Evolutionary conservation across 1,140 invertebrate species (phyloP), one percentile per base, ranked within the genome.

Genomic region (Heliconius hermathena): DNA sequence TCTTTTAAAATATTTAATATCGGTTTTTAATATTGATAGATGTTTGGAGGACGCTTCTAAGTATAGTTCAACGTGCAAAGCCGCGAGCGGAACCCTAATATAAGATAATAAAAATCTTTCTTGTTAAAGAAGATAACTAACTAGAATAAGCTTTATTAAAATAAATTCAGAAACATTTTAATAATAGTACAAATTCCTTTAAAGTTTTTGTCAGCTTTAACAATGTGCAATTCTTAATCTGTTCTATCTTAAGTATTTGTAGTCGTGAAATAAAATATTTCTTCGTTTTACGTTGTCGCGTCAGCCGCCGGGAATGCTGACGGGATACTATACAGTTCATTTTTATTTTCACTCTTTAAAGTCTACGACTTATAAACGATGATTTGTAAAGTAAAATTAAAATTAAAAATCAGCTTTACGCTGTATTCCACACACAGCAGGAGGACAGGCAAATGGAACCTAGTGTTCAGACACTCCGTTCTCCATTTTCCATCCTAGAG

Each of bases 301-400:
- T 85, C 86, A 87, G 84, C 89, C 87, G 88, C 82, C 83, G 87
- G 84, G 85, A 87, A 87, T 85, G 83, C 83, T 90, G 86, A 88
- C 88, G 86, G 89, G 85, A 74, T 83, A 83, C 81, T 66, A 80
- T 79, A 90, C 78, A 73, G 78, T 87, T 82, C 71, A 72, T 88
- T 88, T 88, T 90, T 90, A 89, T 89, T 91, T 90, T 89, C 86
- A 88, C 82, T 78, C 77, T 85, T 85, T 85, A 89, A 91, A 89
- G 83, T 90, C 87, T 88, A 81, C 83, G 85, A 89, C 83, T 88
- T 91, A 89, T 84, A 81, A 88, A 90, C 81, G 79, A 86, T 88
- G 87, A 90, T 90, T 89, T 89, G 57, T 60, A 54, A 46, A 46
- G 13, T 16, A 46, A 46, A 16, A 46, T 46, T 16, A 46, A 46